Conservation (phyloP, 2,888 invertebrate genomes). For the Smittia sp. region DNA sequence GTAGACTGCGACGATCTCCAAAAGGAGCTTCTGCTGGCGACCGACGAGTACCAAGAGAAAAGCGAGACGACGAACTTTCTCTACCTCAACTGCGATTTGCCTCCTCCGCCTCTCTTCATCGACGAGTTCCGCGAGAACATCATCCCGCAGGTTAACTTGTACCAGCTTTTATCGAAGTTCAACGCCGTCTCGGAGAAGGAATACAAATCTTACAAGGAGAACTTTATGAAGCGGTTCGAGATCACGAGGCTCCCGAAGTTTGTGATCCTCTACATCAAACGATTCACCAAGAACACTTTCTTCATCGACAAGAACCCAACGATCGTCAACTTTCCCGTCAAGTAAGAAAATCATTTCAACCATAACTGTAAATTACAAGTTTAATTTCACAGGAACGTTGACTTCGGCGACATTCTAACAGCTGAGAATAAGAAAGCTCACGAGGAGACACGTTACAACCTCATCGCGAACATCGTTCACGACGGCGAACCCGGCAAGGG, state of each 20-base stretch:
- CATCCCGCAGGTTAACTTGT: slow-evolving; percentile 96
- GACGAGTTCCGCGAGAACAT: slow-evolving; percentile 98
- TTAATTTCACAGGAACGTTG: slow-evolving; percentile 73
- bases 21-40: slow-evolving; percentile 71
- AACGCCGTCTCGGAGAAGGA: slow-evolving; percentile 95
- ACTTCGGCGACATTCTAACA: slow-evolving; percentile 92
- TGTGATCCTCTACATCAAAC: slow-evolving; percentile 92
- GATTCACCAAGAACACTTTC: slow-evolving; percentile 98
- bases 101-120: slow-evolving; percentile 94
- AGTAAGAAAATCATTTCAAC: slow-evolving; percentile 64
- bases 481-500: slow-evolving; percentile 96
- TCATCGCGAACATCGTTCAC: slow-evolving; percentile 98
- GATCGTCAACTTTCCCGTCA: slow-evolving; percentile 99
- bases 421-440: slow-evolving; percentile 76
- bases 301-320: slow-evolving; percentile 99
- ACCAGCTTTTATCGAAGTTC: slow-evolving; percentile 91
- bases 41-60: slow-evolving; percentile 84
- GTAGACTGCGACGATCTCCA: slow-evolving; percentile 88
- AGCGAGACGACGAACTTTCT: slow-evolving; percentile 90
- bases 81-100: slow-evolving; percentile 95
- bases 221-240: slow-evolving; percentile 94
- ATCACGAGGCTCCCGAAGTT: slow-evolving; percentile 91
- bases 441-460: slow-evolving; percentile 86
- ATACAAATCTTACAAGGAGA: slow-evolving; percentile 99
- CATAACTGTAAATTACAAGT: background rate